These are phyloP conservation scores for Leucopsar rothschildi DNA, from an alignment of 2,113 vertebrate genomes.

Conservation along the genomic window DNA sequence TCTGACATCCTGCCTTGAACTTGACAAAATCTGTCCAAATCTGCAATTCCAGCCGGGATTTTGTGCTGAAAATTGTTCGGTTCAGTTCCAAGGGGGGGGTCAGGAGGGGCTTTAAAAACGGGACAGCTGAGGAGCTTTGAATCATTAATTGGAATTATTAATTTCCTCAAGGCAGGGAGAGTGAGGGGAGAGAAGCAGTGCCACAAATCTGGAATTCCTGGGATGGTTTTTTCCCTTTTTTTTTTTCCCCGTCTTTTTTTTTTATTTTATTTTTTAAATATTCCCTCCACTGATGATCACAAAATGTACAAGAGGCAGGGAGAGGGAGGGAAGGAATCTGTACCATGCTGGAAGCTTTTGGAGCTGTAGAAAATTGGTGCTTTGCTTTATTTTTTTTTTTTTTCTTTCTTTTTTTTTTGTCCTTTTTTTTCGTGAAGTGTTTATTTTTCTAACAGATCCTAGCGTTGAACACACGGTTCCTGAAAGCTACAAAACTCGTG, in stretches of 20 bases:
- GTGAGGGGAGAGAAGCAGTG: background rate
- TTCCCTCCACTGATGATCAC: background rate
- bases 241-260: background rate
- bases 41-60: background rate
- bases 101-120: background rate
- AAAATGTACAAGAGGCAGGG: conserved; percentile 13
- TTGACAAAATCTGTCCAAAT: background rate
- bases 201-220: background rate
- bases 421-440: conserved; percentile 38
- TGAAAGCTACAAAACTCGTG: background rate
- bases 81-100: background rate
- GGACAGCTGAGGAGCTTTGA: background rate
- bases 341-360: conserved; percentile 53
- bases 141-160: too few relatives aligned
- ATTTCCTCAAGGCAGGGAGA: background rate
- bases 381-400: background rate
- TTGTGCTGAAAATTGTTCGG: background rate
- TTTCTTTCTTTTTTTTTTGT: background rate
- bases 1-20: background rate
- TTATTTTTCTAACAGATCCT: conserved; percentile 66
- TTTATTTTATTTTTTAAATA: too few relatives aligned
- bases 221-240: background rate
- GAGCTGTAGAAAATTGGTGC: conserved; percentile 63
- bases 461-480: conserved; percentile 34
- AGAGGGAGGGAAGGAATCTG: background rate